Evolutionary conservation across 35 echinoderm and acorn worm species (phyloP), one percentile per base, ranked within the genome.

Genomic region (Amphiura filiformis): DNA sequence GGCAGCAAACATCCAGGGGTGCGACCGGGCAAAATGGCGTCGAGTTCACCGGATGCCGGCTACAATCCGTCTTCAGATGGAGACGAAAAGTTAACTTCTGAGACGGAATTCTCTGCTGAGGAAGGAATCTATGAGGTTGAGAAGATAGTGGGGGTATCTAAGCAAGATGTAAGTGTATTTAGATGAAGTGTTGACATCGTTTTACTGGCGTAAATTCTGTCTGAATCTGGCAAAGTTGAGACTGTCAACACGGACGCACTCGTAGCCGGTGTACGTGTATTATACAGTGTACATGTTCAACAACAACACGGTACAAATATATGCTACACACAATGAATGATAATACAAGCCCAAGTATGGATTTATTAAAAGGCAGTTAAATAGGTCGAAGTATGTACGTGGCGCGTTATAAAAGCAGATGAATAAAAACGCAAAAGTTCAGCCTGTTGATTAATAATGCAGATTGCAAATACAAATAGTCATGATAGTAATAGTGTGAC

Each of bases 121-220:
- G 90, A 92, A 30, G 78, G 86, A 37, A 84, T 92, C 20, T 92
- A 87, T 33, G 90, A 92, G 49, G 90, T 92, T 41, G 90, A 92
- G 64, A 92, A 81, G 90, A 92, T 92, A 14, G 77, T 92, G 4
- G 90, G 90, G 13, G 79, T 92, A 22, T 77, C 82, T 28, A 91
- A 84, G 37, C 89, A 91, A 31, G 70, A 83, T 81, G 89, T 78
- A 56, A 85, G 83, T 85, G 9, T 15, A 26, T 70, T 15, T 13
- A 70, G 26, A 13, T 70, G 61, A 70, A 70, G 26, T 70, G 61
- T 70, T 70, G 61, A 26, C 61, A 11, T 23, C 28, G 61, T 70
- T 70, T 70, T 26, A 70, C 7, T 30, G 44, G 61, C 26, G 26
- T 70, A 70, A 70, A 2, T 70, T n/a, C 3, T 5, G 15, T 13